phyloP scores from a whole-genome alignment of 1,140 invertebrate genomes.

The Sweltsa coloradensis region DNA sequence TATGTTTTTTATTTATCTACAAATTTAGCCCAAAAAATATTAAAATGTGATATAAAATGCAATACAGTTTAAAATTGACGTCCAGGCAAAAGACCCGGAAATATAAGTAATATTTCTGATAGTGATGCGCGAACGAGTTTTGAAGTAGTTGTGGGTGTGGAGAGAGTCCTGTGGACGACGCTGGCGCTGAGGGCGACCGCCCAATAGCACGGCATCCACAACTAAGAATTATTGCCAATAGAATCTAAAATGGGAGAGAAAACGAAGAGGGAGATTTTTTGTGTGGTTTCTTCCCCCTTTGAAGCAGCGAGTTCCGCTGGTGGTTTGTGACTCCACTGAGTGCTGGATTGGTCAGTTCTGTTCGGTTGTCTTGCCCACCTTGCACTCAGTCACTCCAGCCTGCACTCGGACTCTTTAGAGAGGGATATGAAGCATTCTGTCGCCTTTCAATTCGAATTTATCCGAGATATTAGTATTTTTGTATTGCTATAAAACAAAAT shows the following conservation, averaged over 20 bases:
- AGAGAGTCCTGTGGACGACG: background rate
- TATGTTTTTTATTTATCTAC: too few relatives aligned
- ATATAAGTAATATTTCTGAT: background rate
- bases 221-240: slow-evolving; percentile 3
- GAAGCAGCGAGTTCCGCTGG: too few relatives aligned
- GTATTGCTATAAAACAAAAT: too few relatives aligned
- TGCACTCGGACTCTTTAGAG: too few relatives aligned
- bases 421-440: too few relatives aligned
- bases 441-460: too few relatives aligned
- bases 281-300: background rate
- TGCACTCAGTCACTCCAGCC: too few relatives aligned
- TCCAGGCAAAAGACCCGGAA: background rate
- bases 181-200: background rate
- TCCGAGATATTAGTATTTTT: too few relatives aligned
- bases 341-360: too few relatives aligned
- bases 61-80: background rate
- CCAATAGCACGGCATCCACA: too few relatives aligned
- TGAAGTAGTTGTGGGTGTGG: background rate
- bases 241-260: slow-evolving; percentile 5
- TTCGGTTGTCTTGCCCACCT: too few relatives aligned
- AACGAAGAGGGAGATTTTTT: background rate
- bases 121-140: background rate
- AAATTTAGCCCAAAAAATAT: background rate
- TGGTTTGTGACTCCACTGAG: too few relatives aligned
- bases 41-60: background rate